phyloP scores from a whole-genome alignment of 2,888 invertebrate genomes.

The Ctenicera cuprea region DNA sequence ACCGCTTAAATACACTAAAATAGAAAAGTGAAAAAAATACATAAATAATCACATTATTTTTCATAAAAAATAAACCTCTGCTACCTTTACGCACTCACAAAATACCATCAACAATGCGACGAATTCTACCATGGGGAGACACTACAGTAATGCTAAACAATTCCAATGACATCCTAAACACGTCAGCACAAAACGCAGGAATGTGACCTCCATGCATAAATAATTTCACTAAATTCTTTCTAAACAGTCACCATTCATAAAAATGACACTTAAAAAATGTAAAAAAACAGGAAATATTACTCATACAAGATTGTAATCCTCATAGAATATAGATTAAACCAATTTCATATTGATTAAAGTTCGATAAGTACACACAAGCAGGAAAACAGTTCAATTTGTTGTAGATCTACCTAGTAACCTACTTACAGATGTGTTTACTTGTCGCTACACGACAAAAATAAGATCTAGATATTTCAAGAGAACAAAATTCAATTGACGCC shows the following conservation, averaged over 20 bases:
- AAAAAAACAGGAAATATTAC: background rate
- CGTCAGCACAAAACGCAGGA: background rate
- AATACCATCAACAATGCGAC: background rate
- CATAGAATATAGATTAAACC: background rate
- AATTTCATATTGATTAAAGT: slow-evolving; percentile 16
- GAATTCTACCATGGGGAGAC: background rate
- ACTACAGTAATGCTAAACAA: background rate
- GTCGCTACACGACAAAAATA: too few species aligned
- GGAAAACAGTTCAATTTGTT: slow-evolving; percentile 1
- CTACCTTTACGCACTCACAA: too few species aligned
- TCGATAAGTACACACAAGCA: slow-evolving; percentile 9
- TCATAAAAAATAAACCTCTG: too few species aligned
- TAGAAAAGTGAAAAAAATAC: too few species aligned
- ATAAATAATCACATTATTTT: too few species aligned
- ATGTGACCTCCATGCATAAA: slow-evolving; percentile 19
- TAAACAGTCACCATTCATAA: background rate
- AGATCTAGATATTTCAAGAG: too few species aligned
- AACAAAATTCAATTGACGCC: too few species aligned
- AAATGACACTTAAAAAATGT: background rate
- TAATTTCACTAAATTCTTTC: slow-evolving; percentile 10
- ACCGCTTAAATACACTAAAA: background rate
- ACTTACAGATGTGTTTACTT: slow-evolving; percentile 10
- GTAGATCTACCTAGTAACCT: slow-evolving; percentile 30
- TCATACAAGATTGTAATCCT: background rate
- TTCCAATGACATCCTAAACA: background rate